phyloP scores from a whole-genome alignment of 1,140 invertebrate species.

The Calliphora vicina region DNA sequence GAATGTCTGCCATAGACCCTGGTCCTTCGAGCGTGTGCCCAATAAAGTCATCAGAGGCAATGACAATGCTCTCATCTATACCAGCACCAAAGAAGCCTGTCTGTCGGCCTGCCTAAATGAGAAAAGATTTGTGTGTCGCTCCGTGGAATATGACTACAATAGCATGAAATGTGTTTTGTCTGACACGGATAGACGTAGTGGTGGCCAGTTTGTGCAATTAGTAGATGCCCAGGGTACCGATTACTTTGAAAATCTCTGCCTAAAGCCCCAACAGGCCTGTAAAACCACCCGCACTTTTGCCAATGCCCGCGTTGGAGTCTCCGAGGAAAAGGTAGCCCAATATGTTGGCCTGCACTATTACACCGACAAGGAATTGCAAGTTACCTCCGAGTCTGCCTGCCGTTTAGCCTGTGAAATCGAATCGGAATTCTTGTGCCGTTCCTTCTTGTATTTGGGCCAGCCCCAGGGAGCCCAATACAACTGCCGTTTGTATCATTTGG shows the following conservation, averaged over 20 bases:
- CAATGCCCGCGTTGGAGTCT: slow-evolving; percentile 84
- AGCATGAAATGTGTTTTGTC: slow-evolving; percentile 89
- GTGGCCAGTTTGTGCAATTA: slow-evolving; percentile 83
- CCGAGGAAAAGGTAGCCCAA: slow-evolving; percentile 88
- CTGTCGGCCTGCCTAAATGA: slow-evolving; percentile 91
- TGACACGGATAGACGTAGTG: slow-evolving; percentile 86
- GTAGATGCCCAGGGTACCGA: slow-evolving; percentile 90
- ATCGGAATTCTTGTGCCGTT: slow-evolving; percentile 91
- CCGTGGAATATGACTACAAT: slow-evolving; percentile 92
- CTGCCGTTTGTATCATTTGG: slow-evolving; percentile 90
- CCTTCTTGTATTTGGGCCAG: slow-evolving; percentile 83
- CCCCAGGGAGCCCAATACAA: slow-evolving; percentile 82
- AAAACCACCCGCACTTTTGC: slow-evolving; percentile 80
- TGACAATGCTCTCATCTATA: slow-evolving; percentile 91
- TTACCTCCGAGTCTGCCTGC: slow-evolving; percentile 84
- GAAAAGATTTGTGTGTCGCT: slow-evolving; percentile 89
- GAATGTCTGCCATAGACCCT: slow-evolving; percentile 88
- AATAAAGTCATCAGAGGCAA: slow-evolving; percentile 89
- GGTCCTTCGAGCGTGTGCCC: slow-evolving; percentile 92
- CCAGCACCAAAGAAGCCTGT: slow-evolving; percentile 92
- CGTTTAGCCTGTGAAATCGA: slow-evolving; percentile 90
- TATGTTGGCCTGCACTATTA: slow-evolving; percentile 92
- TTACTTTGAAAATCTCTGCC: slow-evolving; percentile 95
- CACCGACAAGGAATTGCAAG: slow-evolving; percentile 90
- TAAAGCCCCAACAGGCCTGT: slow-evolving; percentile 86